phyloP scores from a whole-genome alignment of 2,113 vertebrate species.

The Anseranas semipalmata region DNA sequence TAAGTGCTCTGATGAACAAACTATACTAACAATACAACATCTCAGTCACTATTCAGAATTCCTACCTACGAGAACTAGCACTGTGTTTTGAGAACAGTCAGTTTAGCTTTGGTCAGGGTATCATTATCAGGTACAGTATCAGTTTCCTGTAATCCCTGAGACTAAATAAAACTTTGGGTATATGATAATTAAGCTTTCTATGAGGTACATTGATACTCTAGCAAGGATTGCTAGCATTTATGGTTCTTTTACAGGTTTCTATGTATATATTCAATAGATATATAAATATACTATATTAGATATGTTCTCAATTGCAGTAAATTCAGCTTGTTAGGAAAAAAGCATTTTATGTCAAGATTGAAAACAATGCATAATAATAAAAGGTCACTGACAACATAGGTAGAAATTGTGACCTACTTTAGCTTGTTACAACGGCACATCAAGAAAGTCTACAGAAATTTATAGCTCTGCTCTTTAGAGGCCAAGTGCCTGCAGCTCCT shows the following conservation, averaged over 20 bases:
- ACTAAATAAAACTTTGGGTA: conserved; percentile 23
- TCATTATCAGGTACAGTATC: not conserved
- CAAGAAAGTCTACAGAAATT: not conserved
- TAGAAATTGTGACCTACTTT: not conserved
- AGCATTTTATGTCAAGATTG: not conserved
- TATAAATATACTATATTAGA: not conserved
- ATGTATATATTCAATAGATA: not conserved
- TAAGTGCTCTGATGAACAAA: not conserved
- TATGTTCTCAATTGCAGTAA: not conserved
- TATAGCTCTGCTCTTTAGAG: not conserved
- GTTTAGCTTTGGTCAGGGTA: not conserved
- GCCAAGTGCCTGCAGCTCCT: not conserved
- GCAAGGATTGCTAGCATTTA: not conserved
- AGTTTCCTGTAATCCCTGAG: not conserved
- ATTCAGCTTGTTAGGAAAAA: not conserved
- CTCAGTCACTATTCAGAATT: conserved; percentile 26
- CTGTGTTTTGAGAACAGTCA: not conserved
- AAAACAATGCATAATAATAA: not conserved
- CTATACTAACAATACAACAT: not conserved
- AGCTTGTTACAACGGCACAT: not conserved
- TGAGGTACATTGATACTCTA: not conserved
- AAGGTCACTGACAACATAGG: not conserved
- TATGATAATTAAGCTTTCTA: conserved; percentile 26
- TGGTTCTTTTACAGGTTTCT: not conserved
- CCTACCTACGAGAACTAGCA: not conserved